Evolutionary conservation across 2,113 vertebrate genomes (phyloP).

Genomic region (Hippocampus comes): DNA sequence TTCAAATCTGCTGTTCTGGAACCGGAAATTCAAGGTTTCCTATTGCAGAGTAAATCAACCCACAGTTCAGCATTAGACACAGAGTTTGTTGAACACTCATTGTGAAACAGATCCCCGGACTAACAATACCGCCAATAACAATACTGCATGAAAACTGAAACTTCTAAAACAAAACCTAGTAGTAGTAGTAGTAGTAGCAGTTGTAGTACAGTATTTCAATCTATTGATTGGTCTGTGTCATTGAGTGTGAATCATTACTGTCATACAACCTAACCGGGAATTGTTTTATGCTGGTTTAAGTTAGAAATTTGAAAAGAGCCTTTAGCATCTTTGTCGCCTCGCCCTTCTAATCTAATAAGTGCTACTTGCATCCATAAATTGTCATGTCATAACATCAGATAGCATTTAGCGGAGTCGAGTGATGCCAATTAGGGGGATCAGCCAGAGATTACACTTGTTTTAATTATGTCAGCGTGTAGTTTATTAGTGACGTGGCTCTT

Average conservation of each 20-base stretch:
- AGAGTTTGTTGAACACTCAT: no score
- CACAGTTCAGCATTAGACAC: no score
- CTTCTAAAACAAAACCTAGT: no score
- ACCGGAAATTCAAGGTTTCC: no score
- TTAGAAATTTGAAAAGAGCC: conserved; percentile 1
- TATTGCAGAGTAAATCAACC: no score
- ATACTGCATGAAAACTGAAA: no score
- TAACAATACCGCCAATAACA: no score
- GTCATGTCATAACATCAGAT: conserved; percentile 17
- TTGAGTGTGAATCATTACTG: not conserved
- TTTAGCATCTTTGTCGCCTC: conserved; percentile 1
- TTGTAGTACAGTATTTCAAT: no score
- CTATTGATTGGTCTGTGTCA: not conserved
- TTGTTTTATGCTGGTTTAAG: not conserved
- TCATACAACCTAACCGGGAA: not conserved
- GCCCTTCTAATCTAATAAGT: conserved; percentile 22
- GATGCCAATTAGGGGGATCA: conserved; percentile 36
- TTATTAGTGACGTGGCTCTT: not conserved
- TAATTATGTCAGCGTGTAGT: not conserved
- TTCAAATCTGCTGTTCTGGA: no score
- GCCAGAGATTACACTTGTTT: conserved; percentile 16
- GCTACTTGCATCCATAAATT: conserved; percentile 15
- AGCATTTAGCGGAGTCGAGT: conserved; percentile 21
- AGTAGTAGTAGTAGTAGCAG: no score
- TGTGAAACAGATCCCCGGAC: no score